Conservation (phyloP, 2,888 invertebrate genomes). For the Heliconius cydno region DNA sequence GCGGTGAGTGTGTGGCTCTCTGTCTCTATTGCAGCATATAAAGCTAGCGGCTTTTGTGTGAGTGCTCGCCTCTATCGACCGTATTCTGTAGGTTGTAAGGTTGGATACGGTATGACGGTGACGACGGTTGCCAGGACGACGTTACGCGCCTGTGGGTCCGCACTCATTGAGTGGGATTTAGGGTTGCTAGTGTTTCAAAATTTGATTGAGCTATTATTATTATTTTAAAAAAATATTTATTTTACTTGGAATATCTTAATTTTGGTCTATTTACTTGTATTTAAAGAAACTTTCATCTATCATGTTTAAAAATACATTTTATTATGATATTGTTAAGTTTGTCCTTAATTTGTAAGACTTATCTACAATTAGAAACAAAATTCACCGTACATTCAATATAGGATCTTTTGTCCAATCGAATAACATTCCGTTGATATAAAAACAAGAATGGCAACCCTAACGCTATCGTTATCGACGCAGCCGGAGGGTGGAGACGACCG, state of each 20-base stretch:
- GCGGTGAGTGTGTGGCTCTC: slow-evolving; percentile 28
- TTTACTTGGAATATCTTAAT: background rate
- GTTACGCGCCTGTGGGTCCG: slow-evolving; percentile 33
- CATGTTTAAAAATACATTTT: too few species aligned
- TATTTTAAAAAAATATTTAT: background rate
- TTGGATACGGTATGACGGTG: slow-evolving; percentile 2
- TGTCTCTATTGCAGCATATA: slow-evolving; percentile 16
- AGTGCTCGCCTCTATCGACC: slow-evolving; percentile 5
- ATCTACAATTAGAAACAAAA: background rate
- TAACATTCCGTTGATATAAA: background rate
- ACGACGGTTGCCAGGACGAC: slow-evolving; percentile 16
- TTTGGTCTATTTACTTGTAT: background rate
- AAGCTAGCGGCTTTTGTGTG: background rate
- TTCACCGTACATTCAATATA: background rate
- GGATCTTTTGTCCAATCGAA: background rate
- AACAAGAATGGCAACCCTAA: slow-evolving; percentile 37
- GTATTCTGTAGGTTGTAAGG: slow-evolving; percentile 31
- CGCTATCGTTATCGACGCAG: slow-evolving; percentile 51
- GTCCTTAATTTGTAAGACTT: background rate
- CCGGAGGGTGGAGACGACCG: slow-evolving; percentile 61
- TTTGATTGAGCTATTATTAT: background rate
- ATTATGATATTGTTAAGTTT: background rate
- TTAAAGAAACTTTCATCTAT: background rate
- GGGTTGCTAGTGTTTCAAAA: slow-evolving; percentile 30
- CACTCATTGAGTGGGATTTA: slow-evolving; percentile 48